Evolutionary conservation across 2,888 invertebrate species (phyloP), one percentile per base, ranked within the genome.

Genomic region (Latrodectus elegans): DNA sequence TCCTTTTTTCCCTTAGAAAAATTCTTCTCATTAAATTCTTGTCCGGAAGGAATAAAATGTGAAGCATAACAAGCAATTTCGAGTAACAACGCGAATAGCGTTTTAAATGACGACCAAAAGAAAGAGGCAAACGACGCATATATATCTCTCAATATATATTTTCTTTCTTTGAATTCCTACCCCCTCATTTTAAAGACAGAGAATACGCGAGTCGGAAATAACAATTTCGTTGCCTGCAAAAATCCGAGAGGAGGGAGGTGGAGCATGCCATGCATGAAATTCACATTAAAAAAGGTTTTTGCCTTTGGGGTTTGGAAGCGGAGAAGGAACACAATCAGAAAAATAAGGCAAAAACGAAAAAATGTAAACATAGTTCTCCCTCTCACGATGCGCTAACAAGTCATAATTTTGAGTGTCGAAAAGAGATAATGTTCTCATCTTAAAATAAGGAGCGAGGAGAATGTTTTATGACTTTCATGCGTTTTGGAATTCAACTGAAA

Each of bases 201-300:
- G 51, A 53, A 67, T 51, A 52, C 76, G 22, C 60, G 15, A n/a
- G 55, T 52, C 17, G 74, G 70, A 75, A 77, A 75, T 75, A 85
- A 79, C 74, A 79, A 64, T 78, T 78, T 78, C 67, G 67, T 74
- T 78, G n/a, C 65, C 9, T 52, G 74, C 8, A 22, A 52, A 55
- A 74, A 82, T 67, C 49, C 78, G 55, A 52, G 17, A 15, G 15
- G 73, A 55, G 26, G 60, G 38, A 77, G 65, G 26, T 53, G 64
- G 72, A 67, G 51, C 65, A 77, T 52, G 76, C 53, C 84, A 78
- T 67, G 84, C 84, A 84, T 84, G 78, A 84, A 84, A 84, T 84
- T 73, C 78, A 71, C 73, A 84, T 84, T 84, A 77, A 77, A 84
- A 84, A 64, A 65, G 65, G 52, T 55, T 78, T 64, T 38, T 26